Conservation (phyloP, 2,888 invertebrate species). For the Cheilosia variabilis region DNA sequence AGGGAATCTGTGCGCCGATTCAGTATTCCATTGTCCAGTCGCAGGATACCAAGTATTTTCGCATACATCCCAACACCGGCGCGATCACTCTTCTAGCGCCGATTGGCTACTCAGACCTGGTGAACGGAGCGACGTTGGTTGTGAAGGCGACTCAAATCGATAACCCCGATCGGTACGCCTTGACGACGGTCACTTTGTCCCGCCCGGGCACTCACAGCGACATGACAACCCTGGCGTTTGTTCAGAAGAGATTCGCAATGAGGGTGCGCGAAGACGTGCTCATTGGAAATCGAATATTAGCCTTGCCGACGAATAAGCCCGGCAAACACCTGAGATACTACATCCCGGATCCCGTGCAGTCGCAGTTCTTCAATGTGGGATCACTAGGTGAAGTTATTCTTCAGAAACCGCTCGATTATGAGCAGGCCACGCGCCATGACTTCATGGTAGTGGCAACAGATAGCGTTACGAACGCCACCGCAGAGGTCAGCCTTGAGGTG, state of each 20-base stretch:
- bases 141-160: slow-evolving; percentile 93
- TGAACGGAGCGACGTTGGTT: slow-evolving; percentile 90
- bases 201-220: slow-evolving; percentile 85
- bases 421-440: slow-evolving; percentile 88
- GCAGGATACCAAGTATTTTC: slow-evolving; percentile 83
- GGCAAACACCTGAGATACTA: slow-evolving; percentile 89
- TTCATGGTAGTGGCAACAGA: slow-evolving; percentile 94
- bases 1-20: slow-evolving; percentile 83
- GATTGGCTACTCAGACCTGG: slow-evolving; percentile 84
- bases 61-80: slow-evolving; percentile 82
- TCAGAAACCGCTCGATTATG: slow-evolving; percentile 91
- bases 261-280: slow-evolving; percentile 91
- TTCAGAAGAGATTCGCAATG: slow-evolving; percentile 88
- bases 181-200: slow-evolving; percentile 91
- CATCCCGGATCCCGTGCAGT: slow-evolving; percentile 89
- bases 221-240: slow-evolving; percentile 85
- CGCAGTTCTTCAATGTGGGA: slow-evolving; percentile 90
- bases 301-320: slow-evolving; percentile 88
- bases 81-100: slow-evolving; percentile 81
- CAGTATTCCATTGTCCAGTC: slow-evolving; percentile 83
- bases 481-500: slow-evolving; percentile 91
- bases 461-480: slow-evolving; percentile 89
- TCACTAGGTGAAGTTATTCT: slow-evolving; percentile 92
- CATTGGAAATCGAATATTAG: slow-evolving; percentile 89
- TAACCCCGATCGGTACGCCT: slow-evolving; percentile 94